Percentiles rank a stretch among this genome's conserved stretches.
These are phyloP conservation scores for Limnephilus lunatus DNA, from an alignment of 2,888 invertebrate species.

Conservation along the genomic window DNA sequence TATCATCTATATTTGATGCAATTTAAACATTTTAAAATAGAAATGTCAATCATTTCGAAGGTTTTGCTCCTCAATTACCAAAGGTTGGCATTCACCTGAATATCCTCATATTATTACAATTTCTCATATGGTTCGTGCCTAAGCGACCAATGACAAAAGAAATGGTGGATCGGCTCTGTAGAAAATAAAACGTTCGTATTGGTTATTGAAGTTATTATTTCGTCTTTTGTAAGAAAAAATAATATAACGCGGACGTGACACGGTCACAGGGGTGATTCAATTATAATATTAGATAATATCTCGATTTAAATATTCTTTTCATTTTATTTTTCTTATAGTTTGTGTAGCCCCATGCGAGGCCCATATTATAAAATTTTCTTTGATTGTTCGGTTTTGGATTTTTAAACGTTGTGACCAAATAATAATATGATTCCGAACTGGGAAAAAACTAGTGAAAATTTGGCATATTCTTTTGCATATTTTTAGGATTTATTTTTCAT, in stretches of 20 bases:
- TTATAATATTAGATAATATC: neutral
- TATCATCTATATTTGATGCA: no score
- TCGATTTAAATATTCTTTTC: neutral
- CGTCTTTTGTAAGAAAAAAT: neutral
- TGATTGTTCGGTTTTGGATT: neutral
- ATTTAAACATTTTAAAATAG: no score
- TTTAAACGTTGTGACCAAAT: neutral
- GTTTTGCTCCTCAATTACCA: neutral
- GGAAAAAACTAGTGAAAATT: neutral
- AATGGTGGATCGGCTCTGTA: neutral
- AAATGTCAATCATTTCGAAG: no score
- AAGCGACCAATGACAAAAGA: constrained; percentile 31
- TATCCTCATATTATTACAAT: neutral
- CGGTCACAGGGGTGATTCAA: neutral
- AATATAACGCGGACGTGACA: neutral
- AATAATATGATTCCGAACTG: neutral
- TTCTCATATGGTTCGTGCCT: constrained; percentile 41
- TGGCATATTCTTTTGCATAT: no score
- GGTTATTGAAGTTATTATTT: neutral
- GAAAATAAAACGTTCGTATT: neutral
- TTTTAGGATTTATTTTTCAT: no score
- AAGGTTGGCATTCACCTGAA: neutral
- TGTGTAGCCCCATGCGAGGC: neutral
- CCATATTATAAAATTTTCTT: neutral
- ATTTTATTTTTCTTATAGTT: neutral